These are phyloP conservation scores for Macaria notata DNA, from an alignment of 2,888 invertebrate species.

Conservation along the genomic window DNA sequence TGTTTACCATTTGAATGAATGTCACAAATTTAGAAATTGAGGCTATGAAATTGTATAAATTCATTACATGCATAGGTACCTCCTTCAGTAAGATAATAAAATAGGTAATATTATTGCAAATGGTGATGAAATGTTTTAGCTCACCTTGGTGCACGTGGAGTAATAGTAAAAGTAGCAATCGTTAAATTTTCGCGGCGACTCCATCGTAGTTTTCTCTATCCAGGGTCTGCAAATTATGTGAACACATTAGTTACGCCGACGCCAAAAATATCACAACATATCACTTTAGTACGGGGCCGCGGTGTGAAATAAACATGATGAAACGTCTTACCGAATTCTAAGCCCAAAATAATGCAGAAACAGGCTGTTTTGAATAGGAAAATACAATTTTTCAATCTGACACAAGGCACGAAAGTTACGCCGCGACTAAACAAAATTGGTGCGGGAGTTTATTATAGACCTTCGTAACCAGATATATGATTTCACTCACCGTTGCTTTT, in stretches of 20 bases:
- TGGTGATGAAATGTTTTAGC: slow-evolving; percentile 24
- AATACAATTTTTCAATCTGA: slow-evolving; percentile 69
- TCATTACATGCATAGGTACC: no score
- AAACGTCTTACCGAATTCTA: slow-evolving; percentile 6
- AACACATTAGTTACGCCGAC: slow-evolving; percentile 33
- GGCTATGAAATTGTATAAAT: no score
- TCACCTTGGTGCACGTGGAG: slow-evolving; percentile 92
- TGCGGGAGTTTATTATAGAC: slow-evolving; percentile 45
- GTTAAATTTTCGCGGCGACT: slow-evolving; percentile 88
- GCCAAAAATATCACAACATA: slow-evolving; percentile 32
- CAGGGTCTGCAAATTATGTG: slow-evolving; percentile 63
- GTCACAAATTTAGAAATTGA: no score
- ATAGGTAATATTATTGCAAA: not conserved
- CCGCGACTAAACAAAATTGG: slow-evolving; percentile 64
- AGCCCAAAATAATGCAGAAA: slow-evolving; percentile 29
- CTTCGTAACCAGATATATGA: slow-evolving; percentile 40
- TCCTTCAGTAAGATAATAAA: not conserved
- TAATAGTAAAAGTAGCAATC: slow-evolving; percentile 96
- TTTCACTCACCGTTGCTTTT: slow-evolving; percentile 66
- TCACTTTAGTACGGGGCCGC: slow-evolving; percentile 7
- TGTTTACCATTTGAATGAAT: no score
- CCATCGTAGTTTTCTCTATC: slow-evolving; percentile 78
- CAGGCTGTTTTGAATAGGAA: slow-evolving; percentile 46
- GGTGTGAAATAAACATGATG: slow-evolving; percentile 5
- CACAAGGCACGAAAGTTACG: slow-evolving; percentile 60